Evolutionary conservation across 1,140 invertebrate genomes (phyloP), one percentile per base, ranked within the genome.

Genomic region (Papilio polyxenes): DNA sequence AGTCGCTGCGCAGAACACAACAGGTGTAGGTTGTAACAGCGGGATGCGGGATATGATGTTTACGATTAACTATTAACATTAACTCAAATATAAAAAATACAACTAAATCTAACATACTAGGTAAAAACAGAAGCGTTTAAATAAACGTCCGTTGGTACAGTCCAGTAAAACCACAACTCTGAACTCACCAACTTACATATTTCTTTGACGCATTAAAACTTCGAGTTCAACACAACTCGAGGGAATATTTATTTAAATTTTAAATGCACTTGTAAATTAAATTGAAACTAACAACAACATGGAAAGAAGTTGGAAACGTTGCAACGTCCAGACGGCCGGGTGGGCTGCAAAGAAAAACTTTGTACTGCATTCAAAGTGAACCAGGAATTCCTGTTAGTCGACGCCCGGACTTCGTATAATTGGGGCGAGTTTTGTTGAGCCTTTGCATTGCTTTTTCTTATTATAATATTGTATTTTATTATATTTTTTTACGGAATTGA

Each of bases 211-310:
- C 48, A 49, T 31, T 49, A 48, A 75, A 76, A 76, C 75, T 76
- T 31, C 44, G 9, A 48, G 8, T 44, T 20, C 20, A 6, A 6
- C 49, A 5, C 44, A n/a, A 53, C 44, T 76, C 75, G 8, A 6
- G 20, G 23, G 44, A 53, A 53, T 53, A 53, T 76, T 76, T 76
- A 53, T 76, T 23, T 15, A 76, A 76, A 76, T 53, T 76, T 76
- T 23, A 76, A 76, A 76, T 76, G 75, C 75, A 76, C 44, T 76
- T 76, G 49, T 76, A 76, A 76, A 51, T 76, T 76, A 76, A 76
- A 76, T 76, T 76, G 44, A 53, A 76, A 76, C n/a, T 53, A 53
- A 76, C 75, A 51, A 76, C 48, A 76, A 53, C 74, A 75, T 17
- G 37, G 44, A 9, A 23, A 48, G 15, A 53, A 76, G 10, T 76